Evolutionary conservation across 1,140 invertebrate genomes (phyloP).

Genomic region (Drosophila seguyi): DNA sequence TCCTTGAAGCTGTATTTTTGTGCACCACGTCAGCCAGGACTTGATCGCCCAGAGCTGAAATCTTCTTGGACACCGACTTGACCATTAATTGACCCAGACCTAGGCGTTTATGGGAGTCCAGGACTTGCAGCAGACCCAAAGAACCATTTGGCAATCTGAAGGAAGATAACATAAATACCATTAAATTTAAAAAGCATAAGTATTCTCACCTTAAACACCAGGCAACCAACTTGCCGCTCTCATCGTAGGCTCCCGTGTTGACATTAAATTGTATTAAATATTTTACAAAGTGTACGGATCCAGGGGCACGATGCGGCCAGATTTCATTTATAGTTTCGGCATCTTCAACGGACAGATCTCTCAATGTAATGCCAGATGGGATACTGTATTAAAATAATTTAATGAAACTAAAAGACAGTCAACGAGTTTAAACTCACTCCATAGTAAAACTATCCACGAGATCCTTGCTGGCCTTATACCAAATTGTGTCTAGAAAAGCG

Average conservation of each 20-base stretch:
- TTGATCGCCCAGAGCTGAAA: constrained; percentile 56
- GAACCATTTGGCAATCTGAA: constrained; percentile 64
- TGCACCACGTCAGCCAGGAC: constrained; percentile 64
- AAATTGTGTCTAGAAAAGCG: constrained; percentile 1
- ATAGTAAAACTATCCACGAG: constrained; percentile 41
- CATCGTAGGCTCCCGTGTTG: constrained; percentile 65
- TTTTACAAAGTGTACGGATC: constrained; percentile 57
- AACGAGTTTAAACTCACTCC: constrained; percentile 41
- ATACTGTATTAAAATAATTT: constrained; percentile 23
- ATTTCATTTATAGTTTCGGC: constrained; percentile 60
- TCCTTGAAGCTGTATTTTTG: constrained; percentile 60
- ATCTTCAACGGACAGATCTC: constrained; percentile 31
- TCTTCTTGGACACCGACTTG: constrained; percentile 57
- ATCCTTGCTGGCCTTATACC: constrained; percentile 55
- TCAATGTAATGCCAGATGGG: constrained; percentile 49
- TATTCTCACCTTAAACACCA: constrained; percentile 79
- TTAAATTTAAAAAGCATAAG: too few species aligned
- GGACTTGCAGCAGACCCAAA: constrained; percentile 73
- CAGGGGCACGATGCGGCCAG: constrained; percentile 69
- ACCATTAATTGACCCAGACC: constrained; percentile 75
- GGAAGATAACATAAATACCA: too few species aligned
- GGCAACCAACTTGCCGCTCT: constrained; percentile 59
- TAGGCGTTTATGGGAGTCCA: constrained; percentile 62
- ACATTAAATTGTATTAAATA: constrained; percentile 53
- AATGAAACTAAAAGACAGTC: neutral